Base-by-base conservation (phyloP, 1,140 invertebrate genomes). In the Drosophila teissieri region DNA sequence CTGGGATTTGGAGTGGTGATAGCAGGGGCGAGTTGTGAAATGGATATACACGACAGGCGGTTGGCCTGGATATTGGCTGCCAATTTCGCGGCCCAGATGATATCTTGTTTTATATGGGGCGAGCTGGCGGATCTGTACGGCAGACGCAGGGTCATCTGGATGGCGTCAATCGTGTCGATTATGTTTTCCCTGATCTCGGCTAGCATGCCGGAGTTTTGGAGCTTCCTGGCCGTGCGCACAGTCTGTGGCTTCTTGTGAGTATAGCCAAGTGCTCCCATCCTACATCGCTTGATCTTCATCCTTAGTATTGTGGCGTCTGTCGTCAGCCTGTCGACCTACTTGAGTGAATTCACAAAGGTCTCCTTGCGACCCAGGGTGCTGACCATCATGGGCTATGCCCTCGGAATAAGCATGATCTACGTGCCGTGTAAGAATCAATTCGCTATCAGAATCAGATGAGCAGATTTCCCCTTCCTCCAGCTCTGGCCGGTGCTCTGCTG, bases 171-270 rank as follows among this genome's bases (percentile, higher is more conserved):
- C 0, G 1, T 12, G 5, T 6, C 55, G 3, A 42, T 17, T 4
- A 8, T 68, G 0, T 0, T 24, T 0, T 14, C 83, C 14, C 3
- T 75, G 1, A 3, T 83, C 0, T 76, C 75, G 2, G 34, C 75
- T 1, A 3, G 61, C 2, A 84, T 89, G 83, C 80, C 84, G 0
- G 64, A 77, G 1, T 88, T 34, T 19, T 88, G 80, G 80, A 63
- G 63, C 11, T 83, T 73, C 27, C 2, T 69, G 12, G 24, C 22
- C 14, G 8, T 72, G 17, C 79, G 83, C 0, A 46, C 72, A 4
- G 0, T 86, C 0, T 0, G 37, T 1, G 61, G 78, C 12, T 27
- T 22, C 7, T 52, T 76, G 83, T 86, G 51, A 76, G 83, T 77
- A 24, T 0, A 11, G 6, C 2, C n/a, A 8, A 17, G 1, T 15